Evolutionary conservation across 2,888 invertebrate genomes (phyloP).

Genomic region (Ctenicera cuprea): DNA sequence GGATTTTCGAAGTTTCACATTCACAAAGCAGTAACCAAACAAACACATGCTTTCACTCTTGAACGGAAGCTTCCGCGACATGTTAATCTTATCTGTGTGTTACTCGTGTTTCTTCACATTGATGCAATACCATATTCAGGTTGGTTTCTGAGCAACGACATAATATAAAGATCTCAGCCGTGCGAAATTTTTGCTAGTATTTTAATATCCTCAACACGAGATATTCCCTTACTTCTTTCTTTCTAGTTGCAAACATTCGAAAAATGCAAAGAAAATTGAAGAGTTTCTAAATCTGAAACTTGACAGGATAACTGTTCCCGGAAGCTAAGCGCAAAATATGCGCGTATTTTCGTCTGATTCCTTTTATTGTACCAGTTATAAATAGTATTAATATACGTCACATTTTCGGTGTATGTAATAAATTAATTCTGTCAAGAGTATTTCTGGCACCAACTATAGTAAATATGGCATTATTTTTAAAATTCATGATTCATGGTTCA

Average conservation of each 20-base stretch:
- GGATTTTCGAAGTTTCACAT: slow-evolving; percentile 37
- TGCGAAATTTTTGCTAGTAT: slow-evolving; percentile 2
- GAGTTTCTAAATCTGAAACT: neutral
- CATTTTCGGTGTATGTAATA: slow-evolving; percentile 11
- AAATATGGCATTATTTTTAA: slow-evolving; percentile 40
- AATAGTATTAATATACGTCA: neutral
- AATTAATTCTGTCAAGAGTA: slow-evolving; percentile 24
- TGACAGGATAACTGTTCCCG: neutral
- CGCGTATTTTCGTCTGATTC: neutral
- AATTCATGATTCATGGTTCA: slow-evolving; percentile 27
- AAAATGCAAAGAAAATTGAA: slow-evolving; percentile 6
- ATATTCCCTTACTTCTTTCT: neutral
- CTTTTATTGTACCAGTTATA: slow-evolving; percentile 8
- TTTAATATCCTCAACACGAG: neutral
- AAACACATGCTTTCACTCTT: slow-evolving; percentile 34
- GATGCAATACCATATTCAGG: slow-evolving; percentile 6
- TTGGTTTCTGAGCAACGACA: slow-evolving; percentile 12
- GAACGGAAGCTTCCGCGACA: slow-evolving; percentile 37
- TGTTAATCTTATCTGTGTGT: slow-evolving; percentile 30
- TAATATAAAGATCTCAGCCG: slow-evolving; percentile 1
- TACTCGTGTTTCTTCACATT: slow-evolving; percentile 17
- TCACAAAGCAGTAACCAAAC: slow-evolving; percentile 39
- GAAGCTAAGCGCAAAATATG: slow-evolving; percentile 10
- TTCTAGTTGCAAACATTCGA: no score
- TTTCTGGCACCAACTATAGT: slow-evolving; percentile 21